Percentiles rank a stretch among this genome's conserved stretches.
Conservation (phyloP, 2,797 vertebrate species). For the Leucoraja ocellata region DNA sequence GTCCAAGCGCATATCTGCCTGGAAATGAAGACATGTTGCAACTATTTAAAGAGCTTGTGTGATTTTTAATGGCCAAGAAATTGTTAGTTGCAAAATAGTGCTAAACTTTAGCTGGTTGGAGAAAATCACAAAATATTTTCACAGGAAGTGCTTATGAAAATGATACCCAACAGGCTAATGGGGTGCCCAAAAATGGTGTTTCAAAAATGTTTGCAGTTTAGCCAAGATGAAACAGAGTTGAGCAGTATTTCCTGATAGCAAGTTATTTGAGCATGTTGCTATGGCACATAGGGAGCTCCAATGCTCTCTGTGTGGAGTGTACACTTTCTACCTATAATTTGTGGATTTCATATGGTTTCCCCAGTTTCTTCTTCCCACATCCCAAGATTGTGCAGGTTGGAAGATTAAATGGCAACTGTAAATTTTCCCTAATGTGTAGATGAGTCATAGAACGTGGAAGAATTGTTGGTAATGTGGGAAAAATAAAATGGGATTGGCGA, state of each 20-base stretch:
- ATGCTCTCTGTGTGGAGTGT: no score
- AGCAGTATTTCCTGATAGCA: not conserved
- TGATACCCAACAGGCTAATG: not conserved
- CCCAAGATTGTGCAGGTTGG: no score
- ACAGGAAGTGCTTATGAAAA: not conserved
- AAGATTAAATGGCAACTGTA: no score
- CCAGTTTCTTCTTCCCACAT: no score
- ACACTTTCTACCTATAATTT: no score
- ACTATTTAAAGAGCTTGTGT: not conserved
- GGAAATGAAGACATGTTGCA: not conserved
- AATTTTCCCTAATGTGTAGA: no score
- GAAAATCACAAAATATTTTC: not conserved
- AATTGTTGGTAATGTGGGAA: no score
- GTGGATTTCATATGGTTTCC: no score
- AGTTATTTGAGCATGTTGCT: not conserved
- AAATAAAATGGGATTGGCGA: no score
- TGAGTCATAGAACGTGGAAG: no score
- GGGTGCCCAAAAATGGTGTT: not conserved
- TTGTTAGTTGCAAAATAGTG: not conserved
- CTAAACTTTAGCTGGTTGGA: not conserved
- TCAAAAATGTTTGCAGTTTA: not conserved
- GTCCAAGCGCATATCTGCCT: not conserved
- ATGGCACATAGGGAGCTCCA: no score
- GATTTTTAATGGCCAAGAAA: not conserved
- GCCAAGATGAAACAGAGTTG: not conserved